Conservation (phyloP, 2,888 invertebrate species). For the Trachelus iudaicus region DNA sequence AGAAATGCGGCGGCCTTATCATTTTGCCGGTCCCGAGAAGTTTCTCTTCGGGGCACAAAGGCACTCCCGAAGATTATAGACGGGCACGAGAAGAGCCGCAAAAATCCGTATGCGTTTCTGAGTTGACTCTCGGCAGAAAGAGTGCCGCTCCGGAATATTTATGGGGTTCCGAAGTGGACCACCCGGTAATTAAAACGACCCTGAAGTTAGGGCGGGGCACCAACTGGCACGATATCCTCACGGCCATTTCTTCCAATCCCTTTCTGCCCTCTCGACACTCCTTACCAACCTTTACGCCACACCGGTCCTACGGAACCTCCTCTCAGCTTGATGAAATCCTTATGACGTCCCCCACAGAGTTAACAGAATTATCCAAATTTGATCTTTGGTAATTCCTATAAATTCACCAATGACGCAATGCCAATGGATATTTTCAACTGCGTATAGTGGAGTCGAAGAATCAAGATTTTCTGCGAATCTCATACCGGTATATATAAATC, state of each 20-base stretch:
- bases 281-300: neutral
- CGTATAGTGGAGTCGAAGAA: neutral
- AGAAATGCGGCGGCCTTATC: slow-evolving; percentile 34
- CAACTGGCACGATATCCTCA: slow-evolving; percentile 50
- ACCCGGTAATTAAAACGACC: slow-evolving; percentile 61
- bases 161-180: slow-evolving; percentile 59
- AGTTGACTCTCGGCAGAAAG: slow-evolving; percentile 39
- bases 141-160: slow-evolving; percentile 57
- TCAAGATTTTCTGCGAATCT: neutral
- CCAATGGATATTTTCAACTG: neutral
- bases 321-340: neutral
- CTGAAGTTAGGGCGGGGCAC: slow-evolving; percentile 56
- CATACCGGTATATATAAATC: neutral
- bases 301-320: neutral
- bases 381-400: neutral
- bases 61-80: slow-evolving; percentile 1
- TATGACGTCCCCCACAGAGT: neutral
- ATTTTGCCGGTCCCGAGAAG: slow-evolving; percentile 3
- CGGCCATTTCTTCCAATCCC: slow-evolving; percentile 31
- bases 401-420: neutral
- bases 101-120: slow-evolving; percentile 31
- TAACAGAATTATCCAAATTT: neutral
- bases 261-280: neutral
- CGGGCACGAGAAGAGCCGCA: slow-evolving; percentile 23
- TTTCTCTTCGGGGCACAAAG: neutral